Evolutionary conservation across 2,797 vertebrate species (phyloP).

Genomic region (Dendrocincla fuliginosa): DNA sequence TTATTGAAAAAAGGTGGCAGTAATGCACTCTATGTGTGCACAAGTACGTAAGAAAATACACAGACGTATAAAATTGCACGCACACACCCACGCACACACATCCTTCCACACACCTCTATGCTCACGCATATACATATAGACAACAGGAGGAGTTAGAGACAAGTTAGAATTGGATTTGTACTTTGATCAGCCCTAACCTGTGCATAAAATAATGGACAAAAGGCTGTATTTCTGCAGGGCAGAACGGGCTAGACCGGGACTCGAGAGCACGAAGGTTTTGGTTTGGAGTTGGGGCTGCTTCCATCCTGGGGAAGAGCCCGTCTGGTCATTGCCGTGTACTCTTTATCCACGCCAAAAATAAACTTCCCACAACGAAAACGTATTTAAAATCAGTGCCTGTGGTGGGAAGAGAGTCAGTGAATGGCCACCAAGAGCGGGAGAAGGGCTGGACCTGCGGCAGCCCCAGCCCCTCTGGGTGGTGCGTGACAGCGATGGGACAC

Average conservation of each 20-base stretch:
- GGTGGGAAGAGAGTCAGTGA: slow-evolving; percentile 72
- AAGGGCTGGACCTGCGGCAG: slow-evolving; percentile 58
- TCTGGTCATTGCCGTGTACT: slow-evolving; percentile 53
- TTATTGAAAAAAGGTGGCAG: slow-evolving; percentile 97
- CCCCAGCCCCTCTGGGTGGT: slow-evolving; percentile 62
- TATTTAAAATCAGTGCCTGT: slow-evolving; percentile 74
- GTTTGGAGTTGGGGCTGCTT: slow-evolving; percentile 69
- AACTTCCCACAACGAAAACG: slow-evolving; percentile 73
- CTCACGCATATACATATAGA: slow-evolving; percentile 84
- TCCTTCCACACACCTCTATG: slow-evolving; percentile 79
- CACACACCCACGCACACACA: slow-evolving; percentile 77
- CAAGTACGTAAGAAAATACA: slow-evolving; percentile 94
- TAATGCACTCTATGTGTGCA: slow-evolving; percentile 97
- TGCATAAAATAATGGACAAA: slow-evolving; percentile 69
- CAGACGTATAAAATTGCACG: slow-evolving; percentile 89
- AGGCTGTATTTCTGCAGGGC: slow-evolving; percentile 62
- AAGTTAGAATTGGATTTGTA: slow-evolving; percentile 85
- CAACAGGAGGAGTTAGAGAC: slow-evolving; percentile 94
- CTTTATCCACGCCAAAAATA: slow-evolving; percentile 61
- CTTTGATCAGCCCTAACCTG: slow-evolving; percentile 77
- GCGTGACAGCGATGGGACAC: slow-evolving; percentile 52
- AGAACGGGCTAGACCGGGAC: slow-evolving; percentile 60
- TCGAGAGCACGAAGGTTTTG: slow-evolving; percentile 62
- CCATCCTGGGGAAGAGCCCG: slow-evolving; percentile 49
- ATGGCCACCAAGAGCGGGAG: slow-evolving; percentile 45